Evolutionary conservation across 2,888 invertebrate species (phyloP).

Genomic region (Anaspis maculata): DNA sequence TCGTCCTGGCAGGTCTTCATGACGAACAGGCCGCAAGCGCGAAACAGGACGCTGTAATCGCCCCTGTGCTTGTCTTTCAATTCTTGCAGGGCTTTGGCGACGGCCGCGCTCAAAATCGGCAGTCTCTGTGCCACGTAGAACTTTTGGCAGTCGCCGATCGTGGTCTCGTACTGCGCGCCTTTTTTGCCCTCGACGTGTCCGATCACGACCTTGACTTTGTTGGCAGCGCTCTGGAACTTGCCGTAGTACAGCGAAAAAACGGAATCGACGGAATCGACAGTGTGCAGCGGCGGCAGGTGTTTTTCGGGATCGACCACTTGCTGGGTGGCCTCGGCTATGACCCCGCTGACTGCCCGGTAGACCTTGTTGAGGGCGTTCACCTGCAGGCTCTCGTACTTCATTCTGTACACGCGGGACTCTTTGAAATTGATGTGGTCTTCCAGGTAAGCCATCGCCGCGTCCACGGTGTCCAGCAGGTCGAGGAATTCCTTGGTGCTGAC

Average conservation of each 20-base stretch:
- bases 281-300: constrained; percentile 31
- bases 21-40: constrained; percentile 83
- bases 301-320: constrained; percentile 50
- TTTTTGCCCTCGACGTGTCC: constrained; percentile 77
- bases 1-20: constrained; percentile 94
- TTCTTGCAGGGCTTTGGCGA: constrained; percentile 59
- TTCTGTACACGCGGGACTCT: constrained; percentile 73
- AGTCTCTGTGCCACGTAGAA: constrained; percentile 69
- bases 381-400: constrained; percentile 79
- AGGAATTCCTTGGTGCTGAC: constrained; percentile 68
- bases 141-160: constrained; percentile 73
- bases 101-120: constrained; percentile 59
- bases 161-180: constrained; percentile 58
- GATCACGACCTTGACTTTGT: constrained; percentile 73
- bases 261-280: constrained; percentile 45
- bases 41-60: constrained; percentile 75
- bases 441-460: constrained; percentile 79
- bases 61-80: constrained; percentile 55
- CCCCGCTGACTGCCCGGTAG: constrained; percentile 67
- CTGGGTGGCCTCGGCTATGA: constrained; percentile 71
- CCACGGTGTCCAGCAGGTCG: constrained; percentile 72
- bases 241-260: constrained; percentile 86
- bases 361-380: constrained; percentile 72
- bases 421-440: constrained; percentile 67
- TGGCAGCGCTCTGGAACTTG: constrained; percentile 88